These are phyloP conservation scores for Cebidichthys violaceus DNA, from an alignment of 2,113 vertebrate species.

Conservation along the genomic window DNA sequence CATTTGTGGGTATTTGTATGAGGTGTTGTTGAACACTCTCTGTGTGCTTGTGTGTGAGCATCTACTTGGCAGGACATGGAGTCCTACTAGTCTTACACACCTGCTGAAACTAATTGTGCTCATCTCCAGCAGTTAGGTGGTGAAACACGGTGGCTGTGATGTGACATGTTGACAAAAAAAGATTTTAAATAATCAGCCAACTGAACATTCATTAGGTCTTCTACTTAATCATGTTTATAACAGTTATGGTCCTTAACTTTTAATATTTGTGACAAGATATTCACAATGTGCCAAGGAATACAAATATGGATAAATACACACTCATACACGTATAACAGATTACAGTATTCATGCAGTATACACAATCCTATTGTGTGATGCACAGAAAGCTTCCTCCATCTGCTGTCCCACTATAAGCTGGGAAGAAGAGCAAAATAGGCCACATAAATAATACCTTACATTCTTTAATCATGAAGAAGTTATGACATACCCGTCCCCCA, in stretches of 20 bases:
- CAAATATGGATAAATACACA: not conserved
- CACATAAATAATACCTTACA: constrained; percentile 23
- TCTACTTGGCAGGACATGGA: not conserved
- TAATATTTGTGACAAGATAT: not conserved
- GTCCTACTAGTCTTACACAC: constrained; percentile 5
- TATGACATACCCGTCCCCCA: not conserved
- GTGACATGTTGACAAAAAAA: not conserved
- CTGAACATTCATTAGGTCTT: not conserved
- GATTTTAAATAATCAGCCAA: not conserved
- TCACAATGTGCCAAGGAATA: not conserved
- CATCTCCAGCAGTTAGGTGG: not conserved
- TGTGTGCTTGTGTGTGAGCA: not conserved
- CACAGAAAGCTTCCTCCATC: constrained; percentile 30
- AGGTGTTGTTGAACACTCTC: not conserved
- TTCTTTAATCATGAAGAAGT: constrained; percentile 27
- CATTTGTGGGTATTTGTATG: not conserved
- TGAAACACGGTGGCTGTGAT: not conserved
- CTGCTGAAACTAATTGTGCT: constrained; percentile 15
- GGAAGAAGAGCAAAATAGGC: constrained; percentile 10
- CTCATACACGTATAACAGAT: not conserved
- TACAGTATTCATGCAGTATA: constrained; percentile 33
- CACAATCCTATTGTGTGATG: constrained; percentile 19
- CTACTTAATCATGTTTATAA: not conserved
- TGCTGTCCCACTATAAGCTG: constrained; percentile 4
- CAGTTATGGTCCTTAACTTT: not conserved